Evolutionary conservation across 2,797 vertebrate genomes (phyloP), one percentile per base, ranked within the genome.

Genomic region (Erpetoichthys calabaricus): DNA sequence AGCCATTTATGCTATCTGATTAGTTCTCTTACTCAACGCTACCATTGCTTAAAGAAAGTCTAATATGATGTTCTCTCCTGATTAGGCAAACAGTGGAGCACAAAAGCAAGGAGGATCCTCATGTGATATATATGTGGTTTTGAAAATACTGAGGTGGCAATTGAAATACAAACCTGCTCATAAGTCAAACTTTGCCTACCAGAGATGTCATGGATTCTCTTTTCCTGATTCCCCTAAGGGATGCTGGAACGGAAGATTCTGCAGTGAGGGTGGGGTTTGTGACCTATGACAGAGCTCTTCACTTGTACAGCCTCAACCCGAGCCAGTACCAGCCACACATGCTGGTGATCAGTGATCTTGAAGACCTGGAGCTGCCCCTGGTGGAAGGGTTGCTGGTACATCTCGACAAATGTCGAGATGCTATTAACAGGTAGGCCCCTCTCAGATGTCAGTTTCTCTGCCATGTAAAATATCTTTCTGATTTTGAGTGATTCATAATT

Each of bases 301-400:
- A 89, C 72, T 73, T 89, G 57, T 89, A 83, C 47, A 69, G 87
- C 69, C 77, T 89, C 57, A 83, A 77, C 60, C 76, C 78, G 1
- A 46, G 67, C 45, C 64, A 84, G 64, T 80, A 77, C 57, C 85
- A 83, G 50, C 86, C 86, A 10, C 84, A 84, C 69, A 87, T 89
- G 86, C 75, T 89, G 70, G 75, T 89, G 59, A 64, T 88, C 70
- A 75, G 76, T 1, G 84, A 88, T 9, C 68, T 70, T 0, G 76
- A 82, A 0, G 79, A 87, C 42, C 64, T 86, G 59, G 80, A 86
- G 56, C 79, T 86, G 61, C 86, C 85, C 55, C 63, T 84, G 65
- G 73, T 64, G 60, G 76, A 82, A 49, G 85, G 86, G 53, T 81
- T 88, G n/a, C 71, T 88, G 61, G 80, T 86, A 59, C 53, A 83